phyloP scores from a whole-genome alignment of 2,113 vertebrate species.

The Phalacrocorax carbo region DNA sequence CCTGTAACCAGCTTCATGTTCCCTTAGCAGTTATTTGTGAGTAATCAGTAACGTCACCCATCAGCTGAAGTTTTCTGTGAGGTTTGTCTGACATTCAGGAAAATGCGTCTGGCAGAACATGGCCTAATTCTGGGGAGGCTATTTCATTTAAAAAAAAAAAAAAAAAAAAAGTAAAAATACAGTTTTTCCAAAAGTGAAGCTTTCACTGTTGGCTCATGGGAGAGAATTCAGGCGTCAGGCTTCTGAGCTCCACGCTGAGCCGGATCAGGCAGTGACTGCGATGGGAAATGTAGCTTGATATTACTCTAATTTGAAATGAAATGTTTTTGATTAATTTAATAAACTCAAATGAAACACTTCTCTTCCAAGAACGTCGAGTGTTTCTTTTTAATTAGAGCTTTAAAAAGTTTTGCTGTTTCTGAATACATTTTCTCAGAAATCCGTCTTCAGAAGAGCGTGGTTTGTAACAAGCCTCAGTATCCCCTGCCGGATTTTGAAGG shows the following conservation, averaged over 20 bases:
- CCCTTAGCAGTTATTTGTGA: background rate
- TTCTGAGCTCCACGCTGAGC: background rate
- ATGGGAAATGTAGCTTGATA: background rate
- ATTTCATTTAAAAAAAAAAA: background rate
- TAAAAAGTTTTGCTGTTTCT: background rate
- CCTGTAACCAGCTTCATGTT: background rate
- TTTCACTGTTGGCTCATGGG: background rate
- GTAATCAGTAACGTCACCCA: background rate
- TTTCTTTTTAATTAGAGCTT: background rate
- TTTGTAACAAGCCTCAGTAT: background rate
- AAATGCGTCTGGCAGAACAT: background rate
- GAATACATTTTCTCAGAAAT: background rate
- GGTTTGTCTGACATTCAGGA: constrained; percentile 15
- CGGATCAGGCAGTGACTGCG: background rate
- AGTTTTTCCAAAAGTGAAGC: background rate
- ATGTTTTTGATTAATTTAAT: background rate
- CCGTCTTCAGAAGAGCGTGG: background rate
- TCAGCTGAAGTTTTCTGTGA: background rate
- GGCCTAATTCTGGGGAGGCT: background rate
- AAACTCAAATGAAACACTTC: background rate
- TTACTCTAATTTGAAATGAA: background rate
- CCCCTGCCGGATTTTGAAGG: background rate
- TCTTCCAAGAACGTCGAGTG: background rate
- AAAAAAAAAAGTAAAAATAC: background rate
- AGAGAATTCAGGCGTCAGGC: background rate